phyloP scores from a whole-genome alignment of 2,888 invertebrate genomes.

The Acleris holmiana region DNA sequence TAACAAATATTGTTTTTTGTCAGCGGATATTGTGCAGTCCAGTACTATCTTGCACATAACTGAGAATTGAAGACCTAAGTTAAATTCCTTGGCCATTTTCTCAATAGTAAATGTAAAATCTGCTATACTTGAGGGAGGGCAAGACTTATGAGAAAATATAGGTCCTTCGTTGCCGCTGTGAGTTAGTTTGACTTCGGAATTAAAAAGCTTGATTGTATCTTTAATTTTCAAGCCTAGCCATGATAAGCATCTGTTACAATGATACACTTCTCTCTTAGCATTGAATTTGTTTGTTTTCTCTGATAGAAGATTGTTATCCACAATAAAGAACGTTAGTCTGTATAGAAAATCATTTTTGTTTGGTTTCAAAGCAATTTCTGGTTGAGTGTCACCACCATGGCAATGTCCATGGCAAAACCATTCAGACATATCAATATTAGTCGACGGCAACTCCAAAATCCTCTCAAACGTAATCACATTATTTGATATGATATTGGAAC shows the following conservation, averaged over 20 bases:
- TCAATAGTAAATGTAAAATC: constrained; percentile 84
- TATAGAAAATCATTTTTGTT: constrained; percentile 84
- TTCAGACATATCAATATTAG: constrained; percentile 84
- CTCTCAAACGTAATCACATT: constrained; percentile 79
- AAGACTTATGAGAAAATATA: constrained; percentile 59
- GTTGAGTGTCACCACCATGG: constrained; percentile 50
- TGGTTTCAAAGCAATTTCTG: constrained; percentile 66
- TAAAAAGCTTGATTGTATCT: constrained; percentile 81
- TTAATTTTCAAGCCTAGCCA: constrained; percentile 83
- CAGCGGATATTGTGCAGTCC: constrained; percentile 70
- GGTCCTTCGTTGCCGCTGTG: constrained; percentile 52
- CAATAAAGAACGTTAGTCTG: constrained; percentile 81
- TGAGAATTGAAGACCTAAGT: constrained; percentile 75
- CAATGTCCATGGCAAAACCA: constrained; percentile 87
- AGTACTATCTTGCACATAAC: constrained; percentile 83
- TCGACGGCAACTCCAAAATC: constrained; percentile 86
- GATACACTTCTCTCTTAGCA: constrained; percentile 70
- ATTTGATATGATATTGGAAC: constrained; percentile 75
- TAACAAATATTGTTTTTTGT: constrained; percentile 79
- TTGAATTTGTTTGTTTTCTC: constrained; percentile 77
- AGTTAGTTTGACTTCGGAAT: constrained; percentile 80
- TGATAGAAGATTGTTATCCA: constrained; percentile 68
- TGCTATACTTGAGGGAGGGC: constrained; percentile 58
- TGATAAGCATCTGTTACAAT: constrained; percentile 83
- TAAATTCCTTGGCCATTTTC: constrained; percentile 75